phyloP scores from a whole-genome alignment of 2,797 vertebrate genomes.

The Phalanger gymnotis region DNA sequence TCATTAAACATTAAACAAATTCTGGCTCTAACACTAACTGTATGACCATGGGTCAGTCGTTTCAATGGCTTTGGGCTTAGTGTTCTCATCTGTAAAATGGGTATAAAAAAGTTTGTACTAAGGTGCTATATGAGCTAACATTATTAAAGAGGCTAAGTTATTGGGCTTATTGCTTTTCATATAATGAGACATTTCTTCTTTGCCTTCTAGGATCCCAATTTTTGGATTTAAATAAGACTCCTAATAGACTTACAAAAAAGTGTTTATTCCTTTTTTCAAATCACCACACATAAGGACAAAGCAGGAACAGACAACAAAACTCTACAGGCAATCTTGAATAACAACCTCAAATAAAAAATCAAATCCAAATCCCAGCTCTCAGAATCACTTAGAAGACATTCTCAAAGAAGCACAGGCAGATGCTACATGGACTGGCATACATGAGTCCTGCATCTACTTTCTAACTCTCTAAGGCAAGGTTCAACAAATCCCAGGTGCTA shows the following conservation, averaged over 20 bases:
- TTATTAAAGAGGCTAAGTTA: not conserved
- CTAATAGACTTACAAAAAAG: not conserved
- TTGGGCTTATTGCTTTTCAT: not conserved
- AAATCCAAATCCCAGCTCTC: not conserved
- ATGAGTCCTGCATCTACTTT: not conserved
- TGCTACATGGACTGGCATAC: not conserved
- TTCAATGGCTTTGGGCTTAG: not conserved
- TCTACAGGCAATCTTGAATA: not conserved
- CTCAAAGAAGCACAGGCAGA: not conserved
- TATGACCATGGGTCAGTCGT: too few species aligned
- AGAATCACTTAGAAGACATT: not conserved
- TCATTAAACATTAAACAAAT: too few species aligned
- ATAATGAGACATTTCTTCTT: not conserved
- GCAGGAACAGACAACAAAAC: not conserved
- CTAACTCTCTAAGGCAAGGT: not conserved
- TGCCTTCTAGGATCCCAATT: not conserved
- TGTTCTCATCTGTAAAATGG: not conserved
- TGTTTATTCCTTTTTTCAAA: not conserved
- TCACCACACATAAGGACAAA: not conserved
- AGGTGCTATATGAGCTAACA: not conserved
- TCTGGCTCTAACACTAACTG: too few species aligned
- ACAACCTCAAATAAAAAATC: not conserved
- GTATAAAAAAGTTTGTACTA: not conserved
- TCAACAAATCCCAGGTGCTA: not conserved
- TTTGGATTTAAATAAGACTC: not conserved